These are phyloP conservation scores for Drosophila trapezifrons DNA, from an alignment of 1,140 invertebrate species.

Conservation along the genomic window DNA sequence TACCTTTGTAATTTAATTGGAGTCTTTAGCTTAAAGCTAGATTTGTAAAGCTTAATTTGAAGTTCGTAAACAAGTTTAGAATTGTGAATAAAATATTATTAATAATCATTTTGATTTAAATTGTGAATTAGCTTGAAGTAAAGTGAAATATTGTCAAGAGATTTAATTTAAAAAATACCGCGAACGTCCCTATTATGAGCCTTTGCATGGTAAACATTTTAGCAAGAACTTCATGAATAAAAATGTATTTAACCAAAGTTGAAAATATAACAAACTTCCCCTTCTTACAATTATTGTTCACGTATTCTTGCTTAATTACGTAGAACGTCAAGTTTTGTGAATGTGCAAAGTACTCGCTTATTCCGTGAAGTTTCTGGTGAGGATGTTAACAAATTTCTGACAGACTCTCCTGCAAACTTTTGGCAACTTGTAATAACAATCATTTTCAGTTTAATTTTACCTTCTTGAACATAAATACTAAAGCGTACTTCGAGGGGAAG, in stretches of 20 bases:
- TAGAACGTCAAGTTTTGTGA: background rate
- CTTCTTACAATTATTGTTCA: too few species aligned
- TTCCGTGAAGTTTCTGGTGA: background rate
- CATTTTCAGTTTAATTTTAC: background rate
- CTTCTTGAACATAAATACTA: background rate
- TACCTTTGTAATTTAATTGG: background rate
- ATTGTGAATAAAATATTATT: background rate
- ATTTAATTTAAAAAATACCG: too few species aligned
- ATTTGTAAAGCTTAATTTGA: background rate
- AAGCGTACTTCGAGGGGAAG: background rate
- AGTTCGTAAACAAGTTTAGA: background rate
- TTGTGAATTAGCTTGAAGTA: background rate
- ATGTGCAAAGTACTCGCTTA: background rate
- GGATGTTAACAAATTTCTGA: background rate
- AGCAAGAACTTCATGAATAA: background rate
- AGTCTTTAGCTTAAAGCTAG: background rate
- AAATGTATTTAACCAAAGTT: background rate
- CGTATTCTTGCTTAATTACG: background rate
- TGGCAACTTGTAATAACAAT: too few species aligned
- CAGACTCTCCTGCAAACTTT: too few species aligned
- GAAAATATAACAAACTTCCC: too few species aligned
- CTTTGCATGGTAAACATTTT: background rate
- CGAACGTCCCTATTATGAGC: too few species aligned
- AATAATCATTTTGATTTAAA: background rate
- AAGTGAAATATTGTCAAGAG: background rate